Percentiles rank a stretch among this genome's conserved stretches.
These are phyloP conservation scores for Alces alces DNA, from an alignment of 2,113 vertebrate species.

Conservation along the genomic window DNA sequence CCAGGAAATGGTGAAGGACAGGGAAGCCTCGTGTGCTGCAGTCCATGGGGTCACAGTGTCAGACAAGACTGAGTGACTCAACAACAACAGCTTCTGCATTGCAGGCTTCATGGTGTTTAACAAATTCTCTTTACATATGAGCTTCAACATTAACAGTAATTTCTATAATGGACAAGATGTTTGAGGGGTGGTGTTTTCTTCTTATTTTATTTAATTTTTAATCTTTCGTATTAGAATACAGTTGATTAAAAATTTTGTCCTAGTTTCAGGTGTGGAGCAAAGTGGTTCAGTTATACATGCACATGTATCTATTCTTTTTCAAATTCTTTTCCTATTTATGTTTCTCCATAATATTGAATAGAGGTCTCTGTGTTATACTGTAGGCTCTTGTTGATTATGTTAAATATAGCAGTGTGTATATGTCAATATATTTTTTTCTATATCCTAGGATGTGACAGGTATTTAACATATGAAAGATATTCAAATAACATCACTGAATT, in stretches of 20 bases:
- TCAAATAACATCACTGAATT: neutral
- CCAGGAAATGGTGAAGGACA: neutral
- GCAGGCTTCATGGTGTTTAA: neutral
- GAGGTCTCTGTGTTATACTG: neutral
- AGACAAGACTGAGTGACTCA: neutral
- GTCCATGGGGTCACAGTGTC: neutral
- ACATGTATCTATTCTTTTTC: neutral
- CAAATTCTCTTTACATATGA: neutral
- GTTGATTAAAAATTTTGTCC: neutral
- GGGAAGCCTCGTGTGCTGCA: neutral
- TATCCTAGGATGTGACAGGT: neutral
- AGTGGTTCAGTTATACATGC: neutral
- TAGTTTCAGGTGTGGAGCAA: neutral
- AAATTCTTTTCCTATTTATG: neutral
- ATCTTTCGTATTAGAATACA: neutral
- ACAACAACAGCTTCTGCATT: neutral
- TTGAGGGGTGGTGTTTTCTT: neutral
- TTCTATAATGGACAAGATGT: neutral
- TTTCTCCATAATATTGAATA: neutral
- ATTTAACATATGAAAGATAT: neutral
- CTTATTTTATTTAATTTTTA: neutral
- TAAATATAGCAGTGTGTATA: neutral
- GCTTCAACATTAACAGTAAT: neutral
- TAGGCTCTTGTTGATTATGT: neutral
- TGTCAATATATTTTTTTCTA: neutral